Evolutionary conservation across 2,113 vertebrate genomes (phyloP), one percentile per base, ranked within the genome.

Genomic region (Amblyopsis rosae): DNA sequence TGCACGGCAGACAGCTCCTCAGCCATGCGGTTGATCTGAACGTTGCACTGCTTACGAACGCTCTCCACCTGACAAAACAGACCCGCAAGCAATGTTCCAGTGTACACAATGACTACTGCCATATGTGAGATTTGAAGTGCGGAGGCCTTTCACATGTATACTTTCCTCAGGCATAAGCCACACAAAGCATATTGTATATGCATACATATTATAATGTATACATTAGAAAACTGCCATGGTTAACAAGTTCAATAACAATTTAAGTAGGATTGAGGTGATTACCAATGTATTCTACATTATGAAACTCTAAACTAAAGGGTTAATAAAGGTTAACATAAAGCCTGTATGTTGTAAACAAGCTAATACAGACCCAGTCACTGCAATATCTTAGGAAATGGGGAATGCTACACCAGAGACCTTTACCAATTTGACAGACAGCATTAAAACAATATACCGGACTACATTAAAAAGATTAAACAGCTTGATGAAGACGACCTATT

Each of bases 1-100:
- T 96, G 95, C 77, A 98, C 86, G 47, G 93, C 93, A 46, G 94
- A 91, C 64, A 98, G 81, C 84, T 98, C 95, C 84, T 96, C 96
- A 4, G 91, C 88, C 80, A 99, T 88, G n/a, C 70, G 93, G 62
- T 93, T 90, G 79, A 98, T 93, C 81, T 96, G 94, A 67, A 90
- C 3, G 0, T 95, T 94, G 66, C 76, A 96, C 62, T 95, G 94
- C 77, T 95, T 96, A 76, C 91, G 96, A 56, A 93, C 91, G 45
- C 84, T 90, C 51, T 93, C 92, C 50, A 98, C 92, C 98, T 99
- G 86, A 54, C 76, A 60, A 84, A 55, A 74, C 49, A 41, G 1
- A 64, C 13, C 8, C 2, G 45, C 16, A n/a, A 15, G 48, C 7
- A 62, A 48, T 53, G 26, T 58, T 33, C 3, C 35, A 61, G 10